Evolutionary conservation across 2,888 invertebrate genomes (phyloP), one percentile per base, ranked within the genome.

Genomic region (Xylota sylvarum): DNA sequence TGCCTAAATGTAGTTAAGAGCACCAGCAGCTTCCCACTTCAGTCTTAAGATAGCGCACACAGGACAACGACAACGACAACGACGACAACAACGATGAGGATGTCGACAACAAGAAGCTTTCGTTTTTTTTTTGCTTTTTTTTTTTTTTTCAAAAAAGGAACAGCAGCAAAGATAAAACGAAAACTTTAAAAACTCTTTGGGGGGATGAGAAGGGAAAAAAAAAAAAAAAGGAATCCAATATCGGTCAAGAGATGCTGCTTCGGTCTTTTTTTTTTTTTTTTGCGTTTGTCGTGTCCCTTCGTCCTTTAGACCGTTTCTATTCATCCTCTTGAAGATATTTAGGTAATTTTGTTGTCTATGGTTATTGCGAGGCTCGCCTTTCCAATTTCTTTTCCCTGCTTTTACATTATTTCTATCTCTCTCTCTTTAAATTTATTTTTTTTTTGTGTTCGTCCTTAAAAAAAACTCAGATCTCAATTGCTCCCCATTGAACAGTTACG

Each of bases 261-360:
- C 35, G 9, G 30, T 19, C 12, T 62, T 40, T 40, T 30, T 43
- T 30, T 48, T 65, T 12, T 32, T 4, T 5, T 14, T 1, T 10
- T 35, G n/a, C n/a, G 43, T 52, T 46, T 74, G 50, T 46, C 12
- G 4, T 73, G n/a, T 10, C 17, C n/a, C 60, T 23, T 23, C 19
- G 37, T 19, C 32, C 48, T 55, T 72, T 17, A 50, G 12, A 14
- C 74, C 52, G 30, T 12, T 4, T 72, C 46, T 58, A 58, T 60
- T 72, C 67, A 62, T 48, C 55, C 69, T 35, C 67, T 64, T 78
- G 30, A 72, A 82, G 81, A 86, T 78, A 82, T 86, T 82, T 82
- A 86, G 86, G 77, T 86, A 86, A 86, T 86, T 86, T 86, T 82
- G 43, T 69, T 86, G 82, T 82, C 77, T 82, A 78, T 78, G 67